Conservation (phyloP, 1,140 invertebrate genomes). For the Diorhabda sublineata region DNA sequence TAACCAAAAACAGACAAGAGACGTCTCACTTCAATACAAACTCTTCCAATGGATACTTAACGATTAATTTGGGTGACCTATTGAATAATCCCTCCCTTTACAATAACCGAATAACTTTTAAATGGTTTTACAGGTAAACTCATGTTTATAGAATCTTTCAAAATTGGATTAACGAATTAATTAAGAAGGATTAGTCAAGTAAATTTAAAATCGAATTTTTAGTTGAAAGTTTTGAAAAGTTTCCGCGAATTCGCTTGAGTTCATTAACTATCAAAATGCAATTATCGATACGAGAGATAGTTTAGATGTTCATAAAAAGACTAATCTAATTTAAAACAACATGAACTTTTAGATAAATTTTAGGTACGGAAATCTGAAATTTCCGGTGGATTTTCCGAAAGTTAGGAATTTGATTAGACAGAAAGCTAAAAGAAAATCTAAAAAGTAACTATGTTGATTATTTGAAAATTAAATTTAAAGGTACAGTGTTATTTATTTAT, state of each 20-base stretch:
- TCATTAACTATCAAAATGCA: constrained; percentile 2
- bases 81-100: not conserved
- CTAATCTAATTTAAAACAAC: constrained; percentile 1
- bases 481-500: no score
- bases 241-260: not conserved
- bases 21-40: no score
- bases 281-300: not conserved
- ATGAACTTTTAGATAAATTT: not conserved
- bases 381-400: no score
- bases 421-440: no score
- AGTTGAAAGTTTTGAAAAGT: not conserved
- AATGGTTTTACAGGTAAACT: not conserved
- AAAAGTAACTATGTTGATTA: no score
- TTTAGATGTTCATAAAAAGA: not conserved
- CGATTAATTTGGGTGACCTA: no score
- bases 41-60: no score
- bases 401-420: no score
- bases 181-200: not conserved
- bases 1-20: no score
- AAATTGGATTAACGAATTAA: not conserved
- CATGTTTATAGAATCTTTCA: not conserved
- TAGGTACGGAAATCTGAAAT: not conserved
- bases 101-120: not conserved
- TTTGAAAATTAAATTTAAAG: no score
- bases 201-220: not conserved